phyloP scores from a whole-genome alignment of 2,797 vertebrate species.

The Stomatorhinus walkeri region DNA sequence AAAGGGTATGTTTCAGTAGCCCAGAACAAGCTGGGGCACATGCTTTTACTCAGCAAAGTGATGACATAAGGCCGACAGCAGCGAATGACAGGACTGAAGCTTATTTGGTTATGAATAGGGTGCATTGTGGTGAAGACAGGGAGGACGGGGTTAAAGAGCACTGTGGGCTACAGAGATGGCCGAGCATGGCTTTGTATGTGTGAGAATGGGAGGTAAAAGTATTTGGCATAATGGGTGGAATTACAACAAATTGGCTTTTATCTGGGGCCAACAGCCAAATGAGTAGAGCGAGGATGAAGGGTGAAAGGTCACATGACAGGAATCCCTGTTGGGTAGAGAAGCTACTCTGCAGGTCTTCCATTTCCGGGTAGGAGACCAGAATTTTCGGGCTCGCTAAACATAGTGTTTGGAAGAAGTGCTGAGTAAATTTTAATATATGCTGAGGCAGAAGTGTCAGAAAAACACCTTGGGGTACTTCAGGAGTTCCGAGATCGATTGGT shows the following conservation, averaged over 20 bases:
- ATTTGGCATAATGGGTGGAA: background rate
- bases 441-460: background rate
- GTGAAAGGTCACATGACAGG: background rate
- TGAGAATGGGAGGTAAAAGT: background rate
- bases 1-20: background rate
- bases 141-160: background rate
- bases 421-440: background rate
- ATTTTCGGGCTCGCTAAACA: background rate
- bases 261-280: background rate
- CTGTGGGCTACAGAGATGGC: background rate
- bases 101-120: background rate
- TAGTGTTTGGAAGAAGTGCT: background rate
- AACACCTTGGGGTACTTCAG: background rate
- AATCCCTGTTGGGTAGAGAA: no score
- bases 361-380: background rate
- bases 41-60: background rate
- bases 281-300: background rate
- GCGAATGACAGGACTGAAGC: background rate
- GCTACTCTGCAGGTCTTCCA: background rate
- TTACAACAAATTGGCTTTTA: background rate
- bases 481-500: background rate
- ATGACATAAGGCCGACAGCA: background rate
- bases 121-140: background rate
- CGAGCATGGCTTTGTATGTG: background rate
- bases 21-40: background rate